Evolutionary conservation across 1,140 invertebrate genomes (phyloP), one percentile per base, ranked within the genome.

Genomic region (Plodia interpunctella): DNA sequence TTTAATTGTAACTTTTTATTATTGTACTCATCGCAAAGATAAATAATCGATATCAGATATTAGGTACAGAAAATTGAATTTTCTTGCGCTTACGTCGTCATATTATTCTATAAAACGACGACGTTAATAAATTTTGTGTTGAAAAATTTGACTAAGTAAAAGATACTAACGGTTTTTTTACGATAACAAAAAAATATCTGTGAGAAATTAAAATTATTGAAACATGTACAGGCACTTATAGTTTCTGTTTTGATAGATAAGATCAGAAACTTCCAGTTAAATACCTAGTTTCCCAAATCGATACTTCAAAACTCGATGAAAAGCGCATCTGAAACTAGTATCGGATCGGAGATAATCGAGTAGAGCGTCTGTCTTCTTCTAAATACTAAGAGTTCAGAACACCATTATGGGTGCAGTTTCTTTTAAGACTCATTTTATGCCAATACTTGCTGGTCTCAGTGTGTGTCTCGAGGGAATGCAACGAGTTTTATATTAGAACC

Each of bases 391-490:
- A 15, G 38, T 44, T 44, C 15, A n/a, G 38, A 44, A 15, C 15
- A 44, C 38, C 38, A 44, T 44, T 17, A 44, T n/a, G 9, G 32
- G 10, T 35, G 4, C 32, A 5, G 9, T 35, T 35, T 11, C 13
- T 9, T 35, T 35, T 11, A 35, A 13, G 9, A 2, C 9, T 11
- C n/a, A 44, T 17, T 44, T 17, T n/a, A 44, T n/a, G n/a, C 38
- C 38, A 3, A 15, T 13, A 13, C 13, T 3, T n/a, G 38, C 13
- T 3, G n/a, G 8, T 35, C 38, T 5, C 38, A 19, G 4, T 62
- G 60, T 51, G 55, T 56, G 55, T 57, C 60, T 54, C 17, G 5
- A 8, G 55, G 51, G 62, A 59, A 50, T 63, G 57, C 38, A 59
- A 25, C 28, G 28, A 49, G 20, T 20, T 51, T 19, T 56, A 63